phyloP scores from a whole-genome alignment of 2,113 vertebrate genomes.

The Rynchops niger region DNA sequence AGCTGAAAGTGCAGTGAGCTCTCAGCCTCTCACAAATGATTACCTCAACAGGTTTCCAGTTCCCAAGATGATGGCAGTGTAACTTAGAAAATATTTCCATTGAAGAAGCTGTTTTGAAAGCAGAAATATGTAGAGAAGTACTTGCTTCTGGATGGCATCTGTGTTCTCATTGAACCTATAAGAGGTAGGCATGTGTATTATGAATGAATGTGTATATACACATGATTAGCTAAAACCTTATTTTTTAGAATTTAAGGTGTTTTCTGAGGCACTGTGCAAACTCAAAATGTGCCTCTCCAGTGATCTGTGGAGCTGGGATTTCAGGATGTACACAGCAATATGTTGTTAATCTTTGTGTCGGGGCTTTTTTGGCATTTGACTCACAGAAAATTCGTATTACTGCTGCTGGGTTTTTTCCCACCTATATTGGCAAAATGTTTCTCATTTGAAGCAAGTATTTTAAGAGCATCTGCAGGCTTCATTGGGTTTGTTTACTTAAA shows the following conservation, averaged over 20 bases:
- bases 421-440: not conserved
- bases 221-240: not conserved
- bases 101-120: not conserved
- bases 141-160: not conserved
- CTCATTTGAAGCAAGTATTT: not conserved
- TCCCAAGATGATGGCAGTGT: not conserved
- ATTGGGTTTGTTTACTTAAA: not conserved
- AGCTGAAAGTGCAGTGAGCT: not conserved
- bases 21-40: not conserved
- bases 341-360: not conserved
- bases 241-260: not conserved
- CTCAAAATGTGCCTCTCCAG: not conserved
- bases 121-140: not conserved
- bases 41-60: slow-evolving; percentile 16
- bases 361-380: not conserved
- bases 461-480: not conserved
- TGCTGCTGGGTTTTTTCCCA: too few species aligned
- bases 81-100: not conserved
- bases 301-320: not conserved
- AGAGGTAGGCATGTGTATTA: not conserved
- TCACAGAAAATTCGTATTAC: not conserved
- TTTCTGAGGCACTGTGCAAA: not conserved
- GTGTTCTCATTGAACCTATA: not conserved
- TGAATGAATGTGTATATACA: not conserved
- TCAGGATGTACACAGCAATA: not conserved